phyloP scores from a whole-genome alignment of 2,797 vertebrate species.

The Rhinoraja longicauda region DNA sequence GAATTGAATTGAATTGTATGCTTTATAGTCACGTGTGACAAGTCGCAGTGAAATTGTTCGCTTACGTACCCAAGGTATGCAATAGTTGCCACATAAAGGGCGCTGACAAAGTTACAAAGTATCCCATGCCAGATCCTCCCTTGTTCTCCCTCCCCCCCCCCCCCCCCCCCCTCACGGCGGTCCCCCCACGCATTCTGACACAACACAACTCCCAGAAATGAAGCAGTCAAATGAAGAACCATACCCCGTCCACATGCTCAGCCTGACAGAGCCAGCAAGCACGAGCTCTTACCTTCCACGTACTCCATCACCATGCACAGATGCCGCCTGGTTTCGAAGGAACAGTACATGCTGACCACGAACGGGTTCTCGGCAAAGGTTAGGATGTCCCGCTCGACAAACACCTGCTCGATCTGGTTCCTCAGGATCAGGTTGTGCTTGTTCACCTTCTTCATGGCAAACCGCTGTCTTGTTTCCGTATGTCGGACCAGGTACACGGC shows the following conservation, averaged over 20 bases:
- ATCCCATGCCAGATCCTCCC: too few relatives aligned
- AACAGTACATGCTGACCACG: constrained; percentile 97
- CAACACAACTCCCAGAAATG: neutral
- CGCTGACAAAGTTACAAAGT: too few relatives aligned
- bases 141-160: too few relatives aligned
- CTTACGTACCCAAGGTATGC: too few relatives aligned
- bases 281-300: constrained; percentile 75
- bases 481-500: constrained; percentile 90
- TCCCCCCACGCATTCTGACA: too few relatives aligned
- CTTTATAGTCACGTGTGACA: too few relatives aligned
- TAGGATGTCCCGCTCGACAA: constrained; percentile 92
- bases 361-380: constrained; percentile 97
- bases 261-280: neutral
- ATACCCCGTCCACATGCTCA: neutral
- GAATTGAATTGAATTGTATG: too few relatives aligned
- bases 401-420: constrained; percentile 97
- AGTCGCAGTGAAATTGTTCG: too few relatives aligned
- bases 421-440: constrained; percentile 93
- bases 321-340: constrained; percentile 87
- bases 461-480: constrained; percentile 84
- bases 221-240: neutral
- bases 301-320: constrained; percentile 99
- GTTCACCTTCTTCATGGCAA: constrained; percentile 97
- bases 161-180: too few relatives aligned
- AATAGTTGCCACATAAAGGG: too few relatives aligned